Conservation (phyloP, 2,797 vertebrate genomes). For the Pagetopsis macropterus region DNA sequence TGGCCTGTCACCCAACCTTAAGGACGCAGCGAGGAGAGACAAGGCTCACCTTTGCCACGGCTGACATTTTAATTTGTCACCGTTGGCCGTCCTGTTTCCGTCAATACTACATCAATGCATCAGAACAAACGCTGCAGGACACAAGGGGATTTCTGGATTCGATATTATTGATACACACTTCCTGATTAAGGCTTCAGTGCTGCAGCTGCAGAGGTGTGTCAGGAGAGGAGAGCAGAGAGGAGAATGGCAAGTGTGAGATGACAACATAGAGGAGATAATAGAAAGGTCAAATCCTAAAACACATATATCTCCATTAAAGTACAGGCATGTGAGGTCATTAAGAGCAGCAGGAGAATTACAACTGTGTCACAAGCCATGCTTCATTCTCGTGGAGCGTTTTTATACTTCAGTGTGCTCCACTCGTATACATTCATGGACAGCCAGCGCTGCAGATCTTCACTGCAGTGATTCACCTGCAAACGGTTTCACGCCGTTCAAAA, state of each 20-base stretch:
- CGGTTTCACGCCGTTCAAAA: slow-evolving; percentile 27
- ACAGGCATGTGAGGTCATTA: slow-evolving; percentile 36
- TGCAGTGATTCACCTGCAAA: slow-evolving; percentile 17
- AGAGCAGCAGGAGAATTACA: slow-evolving; percentile 37
- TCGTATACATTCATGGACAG: slow-evolving; percentile 29
- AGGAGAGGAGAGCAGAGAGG: slow-evolving; percentile 28
- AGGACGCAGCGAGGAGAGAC: slow-evolving; percentile 61
- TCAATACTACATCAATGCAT: slow-evolving; percentile 80
- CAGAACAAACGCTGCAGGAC: slow-evolving; percentile 73
- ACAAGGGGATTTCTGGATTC: slow-evolving; percentile 69
- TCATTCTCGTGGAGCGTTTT: slow-evolving; percentile 35
- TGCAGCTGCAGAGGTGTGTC: slow-evolving; percentile 38
- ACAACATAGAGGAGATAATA: slow-evolving; percentile 41
- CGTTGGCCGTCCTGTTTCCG: slow-evolving; percentile 66
- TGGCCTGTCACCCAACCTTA: slow-evolving; percentile 74
- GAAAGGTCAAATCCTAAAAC: slow-evolving; percentile 54
- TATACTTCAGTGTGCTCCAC: slow-evolving; percentile 30
- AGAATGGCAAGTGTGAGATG: slow-evolving; percentile 19
- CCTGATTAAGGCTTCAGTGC: slow-evolving; percentile 70
- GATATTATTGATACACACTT: slow-evolving; percentile 71
- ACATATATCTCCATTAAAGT: slow-evolving; percentile 46
- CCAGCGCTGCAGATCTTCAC: slow-evolving; percentile 14
- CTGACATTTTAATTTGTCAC: slow-evolving; percentile 85
- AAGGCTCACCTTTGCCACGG: slow-evolving; percentile 78
- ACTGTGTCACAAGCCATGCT: slow-evolving; percentile 36